These are phyloP conservation scores for Archaeoteleia sp. DNA, from an alignment of 2,888 invertebrate species.

Conservation along the genomic window DNA sequence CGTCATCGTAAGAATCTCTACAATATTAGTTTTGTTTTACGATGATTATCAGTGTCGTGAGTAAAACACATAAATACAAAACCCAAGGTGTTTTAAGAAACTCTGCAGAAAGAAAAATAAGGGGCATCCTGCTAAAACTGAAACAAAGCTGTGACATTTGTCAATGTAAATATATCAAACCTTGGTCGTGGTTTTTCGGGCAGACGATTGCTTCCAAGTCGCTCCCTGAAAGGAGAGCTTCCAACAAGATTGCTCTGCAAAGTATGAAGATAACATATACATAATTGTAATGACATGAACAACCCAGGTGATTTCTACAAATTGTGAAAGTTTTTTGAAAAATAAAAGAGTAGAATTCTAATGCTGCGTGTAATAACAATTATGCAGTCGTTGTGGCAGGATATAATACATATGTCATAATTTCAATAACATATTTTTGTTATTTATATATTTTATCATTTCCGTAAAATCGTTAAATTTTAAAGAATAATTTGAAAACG, in stretches of 20 bases:
- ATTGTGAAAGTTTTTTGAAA: neutral
- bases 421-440: too few species aligned
- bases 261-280: slow-evolving; percentile 59
- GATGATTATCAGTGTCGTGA: too few species aligned
- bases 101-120: slow-evolving; percentile 37
- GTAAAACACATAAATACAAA: slow-evolving; percentile 1
- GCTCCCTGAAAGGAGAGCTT: slow-evolving; percentile 91
- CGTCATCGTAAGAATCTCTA: neutral
- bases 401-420: too few species aligned
- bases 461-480: too few species aligned
- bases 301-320: neutral
- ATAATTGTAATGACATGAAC: slow-evolving; percentile 27
- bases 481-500: too few species aligned
- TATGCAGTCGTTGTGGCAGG: too few species aligned
- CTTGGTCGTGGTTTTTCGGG: slow-evolving; percentile 89
- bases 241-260: slow-evolving; percentile 79
- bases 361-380: too few species aligned
- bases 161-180: slow-evolving; percentile 77
- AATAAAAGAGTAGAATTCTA: slow-evolving; percentile 2
- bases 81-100: neutral
- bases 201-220: slow-evolving; percentile 90
- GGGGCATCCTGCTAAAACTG: slow-evolving; percentile 45
- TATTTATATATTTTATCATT: too few species aligned
- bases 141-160: slow-evolving; percentile 56
- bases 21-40: too few species aligned